Evolutionary conservation across 2,797 vertebrate genomes (phyloP).

Genomic region (Heteromormyrus szaboi): DNA sequence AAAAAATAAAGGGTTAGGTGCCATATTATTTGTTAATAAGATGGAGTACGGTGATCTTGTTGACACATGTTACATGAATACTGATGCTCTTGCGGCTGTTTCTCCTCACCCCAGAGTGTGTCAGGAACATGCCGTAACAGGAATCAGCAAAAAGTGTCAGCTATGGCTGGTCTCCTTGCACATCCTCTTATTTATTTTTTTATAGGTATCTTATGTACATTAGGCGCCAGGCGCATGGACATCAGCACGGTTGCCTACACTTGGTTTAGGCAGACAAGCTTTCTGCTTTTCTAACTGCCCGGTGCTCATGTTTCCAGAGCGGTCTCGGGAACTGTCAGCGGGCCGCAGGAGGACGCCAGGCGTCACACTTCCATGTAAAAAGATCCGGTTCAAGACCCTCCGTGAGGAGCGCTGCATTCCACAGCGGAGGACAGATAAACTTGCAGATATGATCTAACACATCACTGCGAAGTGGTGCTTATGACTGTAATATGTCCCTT

Average conservation of each 20-base stretch:
- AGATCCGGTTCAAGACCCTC: neutral
- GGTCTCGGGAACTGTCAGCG: neutral
- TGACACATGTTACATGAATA: neutral
- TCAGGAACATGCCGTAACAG: neutral
- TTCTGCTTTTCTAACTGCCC: neutral
- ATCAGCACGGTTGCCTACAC: neutral
- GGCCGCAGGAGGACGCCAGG: neutral
- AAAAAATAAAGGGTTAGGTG: neutral
- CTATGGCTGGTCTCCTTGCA: neutral
- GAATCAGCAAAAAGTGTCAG: neutral
- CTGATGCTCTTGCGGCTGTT: neutral
- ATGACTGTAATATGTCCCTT: neutral
- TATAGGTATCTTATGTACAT: neutral
- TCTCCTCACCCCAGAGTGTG: neutral
- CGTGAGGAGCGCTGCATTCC: neutral
- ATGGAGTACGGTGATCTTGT: neutral
- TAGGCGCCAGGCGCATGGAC: neutral
- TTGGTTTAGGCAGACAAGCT: neutral
- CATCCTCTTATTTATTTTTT: neutral
- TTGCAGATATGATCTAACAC: neutral
- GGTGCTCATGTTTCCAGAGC: neutral
- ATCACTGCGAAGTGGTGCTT: neutral
- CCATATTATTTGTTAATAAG: slow-evolving; percentile 1
- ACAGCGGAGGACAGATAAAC: neutral
- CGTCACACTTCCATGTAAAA: neutral